Base-by-base conservation (phyloP, 2,113 vertebrate genomes). In the Carlito syrichta region DNA sequence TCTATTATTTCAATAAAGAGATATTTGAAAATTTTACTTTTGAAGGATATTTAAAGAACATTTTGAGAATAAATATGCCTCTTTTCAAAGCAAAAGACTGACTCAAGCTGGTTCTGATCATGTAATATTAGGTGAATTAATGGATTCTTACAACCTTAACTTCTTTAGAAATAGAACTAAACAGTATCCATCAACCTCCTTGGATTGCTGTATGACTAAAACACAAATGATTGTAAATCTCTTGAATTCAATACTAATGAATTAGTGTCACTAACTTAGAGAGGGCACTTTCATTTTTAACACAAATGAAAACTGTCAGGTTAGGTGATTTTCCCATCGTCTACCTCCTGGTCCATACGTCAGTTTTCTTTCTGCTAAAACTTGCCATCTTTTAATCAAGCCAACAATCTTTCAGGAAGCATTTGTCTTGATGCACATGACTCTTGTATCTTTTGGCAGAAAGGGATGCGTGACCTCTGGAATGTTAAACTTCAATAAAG, bases 401-500 rank as follows among this genome's bases (percentile, higher is more conserved):
- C 1, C 16, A 74, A 38, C 0, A 35, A 7, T 43, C 85, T 60
- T 74, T 96, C 22, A 85, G 58, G 32, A 88, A 91, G 16, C 13
- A 30, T 91, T 86, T 89, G 10, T 79, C 58, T 77, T 86, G 35
- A 43, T 66, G 50, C 8, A 76, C 10, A 32, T n/a, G 7, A 58
- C 20, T 92, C 38, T 71, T 86, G 14, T 9, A 38, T 82, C 40
- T 91, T n/a, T 32, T 40, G 14, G 25, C 94, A 30, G 45, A 92
- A 95, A 66, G 89, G 81, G 2, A 32, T 69, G 30, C 48, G 5
- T 97, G 68, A 95, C 87, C 62, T 93, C 73, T 43, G 96, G 62
- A 82, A 95, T 88, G 89, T 94, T 74, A 25, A 97, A 93, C 48
- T 95, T 97, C 68, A 87, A 40, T 68, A 69, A 56, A 69, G 62